Percentiles rank a stretch among this genome's conserved stretches.
Evolutionary conservation across 2,888 invertebrate species (phyloP).

Genomic region (Scaptomyza cyrtandrae): DNA sequence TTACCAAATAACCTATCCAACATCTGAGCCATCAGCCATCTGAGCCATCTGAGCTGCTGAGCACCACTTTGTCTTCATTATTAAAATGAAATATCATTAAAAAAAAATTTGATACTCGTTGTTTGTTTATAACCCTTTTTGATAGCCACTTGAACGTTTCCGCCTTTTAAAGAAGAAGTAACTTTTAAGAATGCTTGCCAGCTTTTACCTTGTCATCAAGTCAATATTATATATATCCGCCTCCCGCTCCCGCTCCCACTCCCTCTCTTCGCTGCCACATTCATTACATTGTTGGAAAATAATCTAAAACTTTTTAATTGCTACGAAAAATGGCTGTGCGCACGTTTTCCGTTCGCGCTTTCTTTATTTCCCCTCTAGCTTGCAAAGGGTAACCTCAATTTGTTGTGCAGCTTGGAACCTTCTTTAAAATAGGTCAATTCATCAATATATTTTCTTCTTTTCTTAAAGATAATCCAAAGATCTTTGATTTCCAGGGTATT

Average conservation of each 20-base stretch:
- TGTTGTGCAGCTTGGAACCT: no score
- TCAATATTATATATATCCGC: conserved; percentile 48
- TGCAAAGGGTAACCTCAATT: not conserved
- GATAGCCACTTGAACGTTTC: conserved; percentile 21
- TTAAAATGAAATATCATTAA: conserved; percentile 54
- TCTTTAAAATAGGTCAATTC: no score
- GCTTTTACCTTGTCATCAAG: conserved; percentile 59
- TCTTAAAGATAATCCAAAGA: no score
- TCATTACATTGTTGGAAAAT: conserved; percentile 58
- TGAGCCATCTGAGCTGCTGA: conserved; percentile 1
- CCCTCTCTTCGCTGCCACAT: not conserved
- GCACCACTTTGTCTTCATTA: conserved; percentile 54
- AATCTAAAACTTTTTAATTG: conserved; percentile 79
- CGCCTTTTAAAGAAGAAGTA: conserved; percentile 22
- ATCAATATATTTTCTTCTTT: no score
- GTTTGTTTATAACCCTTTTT: conserved; percentile 45
- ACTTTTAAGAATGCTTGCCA: conserved; percentile 1
- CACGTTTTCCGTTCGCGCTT: conserved; percentile 57
- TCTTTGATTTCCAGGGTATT: not conserved
- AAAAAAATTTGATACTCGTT: conserved; percentile 42
- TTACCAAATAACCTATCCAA: conserved; percentile 2
- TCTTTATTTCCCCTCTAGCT: conserved; percentile 25
- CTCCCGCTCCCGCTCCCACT: conserved; percentile 25
- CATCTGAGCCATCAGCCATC: conserved; percentile 1
- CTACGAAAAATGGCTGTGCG: conserved; percentile 66